A percentile compares a stretch with the other conserved stretches of the same genome.
These are phyloP conservation scores for Barypeithes pellucidus DNA, from an alignment of 2,888 invertebrate species.

Conservation along the genomic window DNA sequence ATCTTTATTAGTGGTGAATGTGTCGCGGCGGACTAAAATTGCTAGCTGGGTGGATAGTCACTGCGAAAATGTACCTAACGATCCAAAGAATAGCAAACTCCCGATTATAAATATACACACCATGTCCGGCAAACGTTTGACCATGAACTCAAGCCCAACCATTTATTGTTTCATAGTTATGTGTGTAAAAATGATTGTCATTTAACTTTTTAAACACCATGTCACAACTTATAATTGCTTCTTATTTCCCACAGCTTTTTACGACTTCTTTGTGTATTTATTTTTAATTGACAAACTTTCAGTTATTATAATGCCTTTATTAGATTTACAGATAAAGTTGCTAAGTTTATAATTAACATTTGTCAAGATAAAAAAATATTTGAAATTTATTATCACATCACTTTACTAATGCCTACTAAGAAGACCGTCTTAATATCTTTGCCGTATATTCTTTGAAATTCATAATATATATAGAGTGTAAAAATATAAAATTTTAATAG, in stretches of 20 bases:
- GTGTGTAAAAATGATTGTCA: constrained; percentile 55
- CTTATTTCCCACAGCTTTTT: constrained; percentile 34
- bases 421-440: too few relatives aligned
- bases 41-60: neutral
- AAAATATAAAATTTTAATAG: too few relatives aligned
- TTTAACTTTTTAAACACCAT: constrained; percentile 53
- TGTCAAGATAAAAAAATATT: constrained; percentile 1
- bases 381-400: neutral
- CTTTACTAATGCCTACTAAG: too few relatives aligned
- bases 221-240: constrained; percentile 40
- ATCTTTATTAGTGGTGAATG: too few relatives aligned
- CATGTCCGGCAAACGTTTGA: constrained; percentile 33
- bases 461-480: too few relatives aligned
- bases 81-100: constrained; percentile 27
- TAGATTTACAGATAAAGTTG: neutral
- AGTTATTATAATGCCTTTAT: constrained; percentile 14
- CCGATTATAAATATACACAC: constrained; percentile 22
- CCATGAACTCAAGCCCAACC: constrained; percentile 57
- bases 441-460: too few relatives aligned
- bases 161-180: constrained; percentile 54
- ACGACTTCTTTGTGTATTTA: constrained; percentile 20
- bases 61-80: constrained; percentile 7
- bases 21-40: too few relatives aligned
- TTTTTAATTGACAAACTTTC: constrained; percentile 6
- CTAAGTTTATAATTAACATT: neutral